A percentile compares a stretch with the other conserved stretches of the same genome.
Conservation (phyloP, 2,113 vertebrate species). For the Brachyistius frenatus region DNA sequence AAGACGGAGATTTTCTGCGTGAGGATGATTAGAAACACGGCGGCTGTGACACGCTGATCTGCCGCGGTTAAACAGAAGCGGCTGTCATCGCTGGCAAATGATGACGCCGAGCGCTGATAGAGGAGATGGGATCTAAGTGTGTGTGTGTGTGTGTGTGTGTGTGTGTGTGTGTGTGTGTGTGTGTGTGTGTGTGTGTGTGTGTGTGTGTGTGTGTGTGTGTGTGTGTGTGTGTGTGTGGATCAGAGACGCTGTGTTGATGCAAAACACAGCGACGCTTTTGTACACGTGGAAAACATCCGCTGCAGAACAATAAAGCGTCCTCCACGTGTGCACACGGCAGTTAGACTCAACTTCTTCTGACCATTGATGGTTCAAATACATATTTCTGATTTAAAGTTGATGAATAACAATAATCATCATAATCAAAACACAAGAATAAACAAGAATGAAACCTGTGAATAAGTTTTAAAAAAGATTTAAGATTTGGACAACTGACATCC, state of each 20-base stretch:
- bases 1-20: conserved; percentile 66
- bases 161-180: not conserved
- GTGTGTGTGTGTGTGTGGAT: conserved; percentile 20
- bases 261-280: conserved; percentile 20
- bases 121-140: conserved; percentile 61
- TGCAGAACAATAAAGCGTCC: not conserved
- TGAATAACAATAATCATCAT: not conserved
- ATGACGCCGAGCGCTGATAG: conserved; percentile 61
- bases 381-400: not conserved
- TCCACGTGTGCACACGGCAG: not conserved
- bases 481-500: not conserved
- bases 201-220: not conserved
- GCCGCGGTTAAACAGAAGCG: conserved; percentile 61
- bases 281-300: not conserved
- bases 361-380: not conserved
- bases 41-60: conserved; percentile 63
- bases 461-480: not conserved
- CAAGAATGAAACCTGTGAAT: not conserved
- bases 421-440: not conserved
- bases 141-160: conserved; percentile 26
- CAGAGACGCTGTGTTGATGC: conserved; percentile 35
- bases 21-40: conserved; percentile 70
- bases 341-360: not conserved
- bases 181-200: not conserved
- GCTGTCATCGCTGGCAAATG: conserved; percentile 71